Base-by-base conservation (phyloP, 2,888 invertebrate species). In the Drosophila mayaguana region DNA sequence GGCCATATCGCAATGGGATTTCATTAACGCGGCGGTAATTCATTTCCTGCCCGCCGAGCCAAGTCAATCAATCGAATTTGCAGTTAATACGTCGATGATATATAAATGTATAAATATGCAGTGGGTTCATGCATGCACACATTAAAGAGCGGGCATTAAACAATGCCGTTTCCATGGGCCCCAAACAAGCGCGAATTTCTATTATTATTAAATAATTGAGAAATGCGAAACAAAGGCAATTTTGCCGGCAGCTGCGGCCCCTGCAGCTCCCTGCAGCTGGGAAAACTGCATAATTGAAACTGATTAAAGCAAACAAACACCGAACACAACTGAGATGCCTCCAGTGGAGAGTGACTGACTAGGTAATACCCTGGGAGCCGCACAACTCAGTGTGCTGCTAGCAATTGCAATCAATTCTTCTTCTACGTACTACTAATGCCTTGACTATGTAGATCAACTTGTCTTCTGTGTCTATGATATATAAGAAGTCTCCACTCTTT, bases 181-280 rank as follows among this genome's bases (percentile, higher is more conserved):
- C 3, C 38, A 16, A 16, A 22, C 43, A 38, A 57, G 20, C 38
- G 34, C 22, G 55, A 64, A 56, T 67, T 42, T 3, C 20, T 28
- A 68, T 73, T 48, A 69, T 63, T 64, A 69, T 63, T 64, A 18
- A 63, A 63, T 72, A 68, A 75, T 72, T 60, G 57, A 46, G 25
- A 66, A 51, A 64, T 50, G 45, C 38, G 22, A 43, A 62, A 65
- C 54, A 59, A 65, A 65, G 46, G 56, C 65, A 55, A 55, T 50
- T 55, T 46, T 32, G 32, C 46, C 20, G 11, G 11, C 45, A 32
- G 1, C 36, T 18, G 34, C 38, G n/a, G 20, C 38, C 16, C 11
- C 32, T 32, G 32, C 32, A 9, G 18, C 22, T 7, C 16, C 46
- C 38, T 18, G 32, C 34, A 55, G 36, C 57, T 70, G 74, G 64